These are phyloP conservation scores for Epirrhoe tristata DNA, from an alignment of 2,888 invertebrate genomes.

Conservation along the genomic window DNA sequence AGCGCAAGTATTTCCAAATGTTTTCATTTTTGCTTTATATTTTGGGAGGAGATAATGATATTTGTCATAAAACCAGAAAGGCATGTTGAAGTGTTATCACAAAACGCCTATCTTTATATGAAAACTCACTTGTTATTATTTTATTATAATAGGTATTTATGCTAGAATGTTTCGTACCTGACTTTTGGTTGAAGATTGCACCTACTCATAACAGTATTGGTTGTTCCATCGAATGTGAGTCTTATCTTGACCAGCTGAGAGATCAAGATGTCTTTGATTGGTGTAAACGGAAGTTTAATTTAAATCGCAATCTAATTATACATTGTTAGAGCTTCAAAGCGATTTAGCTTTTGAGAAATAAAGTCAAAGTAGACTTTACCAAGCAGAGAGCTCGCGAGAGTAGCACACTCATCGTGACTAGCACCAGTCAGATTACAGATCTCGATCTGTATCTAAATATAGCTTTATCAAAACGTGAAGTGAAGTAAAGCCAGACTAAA, in stretches of 20 bases:
- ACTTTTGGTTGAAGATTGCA: no score
- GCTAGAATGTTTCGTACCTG: neutral
- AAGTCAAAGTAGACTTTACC: neutral
- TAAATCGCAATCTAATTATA: no score
- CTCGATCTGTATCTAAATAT: slow-evolving; percentile 28
- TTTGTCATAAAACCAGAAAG: slow-evolving; percentile 62
- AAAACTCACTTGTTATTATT: slow-evolving; percentile 4
- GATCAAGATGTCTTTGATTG: neutral
- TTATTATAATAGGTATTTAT: neutral
- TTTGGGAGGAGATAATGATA: slow-evolving; percentile 75
- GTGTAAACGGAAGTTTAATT: neutral
- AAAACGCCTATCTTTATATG: slow-evolving; percentile 7
- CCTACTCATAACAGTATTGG: no score
- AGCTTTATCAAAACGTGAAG: slow-evolving; percentile 33
- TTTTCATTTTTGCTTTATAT: slow-evolving; percentile 78
- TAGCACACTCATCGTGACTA: slow-evolving; percentile 10
- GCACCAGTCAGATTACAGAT: neutral
- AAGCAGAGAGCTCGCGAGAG: slow-evolving; percentile 5
- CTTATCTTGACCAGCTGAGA: no score
- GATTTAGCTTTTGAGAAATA: neutral
- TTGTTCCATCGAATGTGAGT: no score
- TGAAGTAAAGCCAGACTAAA: slow-evolving; percentile 35
- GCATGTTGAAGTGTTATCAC: slow-evolving; percentile 36
- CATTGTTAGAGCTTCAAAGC: neutral
- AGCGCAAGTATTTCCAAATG: slow-evolving; percentile 66